Evolutionary conservation across 2,113 vertebrate genomes (phyloP).

Genomic region (Channa maculata): DNA sequence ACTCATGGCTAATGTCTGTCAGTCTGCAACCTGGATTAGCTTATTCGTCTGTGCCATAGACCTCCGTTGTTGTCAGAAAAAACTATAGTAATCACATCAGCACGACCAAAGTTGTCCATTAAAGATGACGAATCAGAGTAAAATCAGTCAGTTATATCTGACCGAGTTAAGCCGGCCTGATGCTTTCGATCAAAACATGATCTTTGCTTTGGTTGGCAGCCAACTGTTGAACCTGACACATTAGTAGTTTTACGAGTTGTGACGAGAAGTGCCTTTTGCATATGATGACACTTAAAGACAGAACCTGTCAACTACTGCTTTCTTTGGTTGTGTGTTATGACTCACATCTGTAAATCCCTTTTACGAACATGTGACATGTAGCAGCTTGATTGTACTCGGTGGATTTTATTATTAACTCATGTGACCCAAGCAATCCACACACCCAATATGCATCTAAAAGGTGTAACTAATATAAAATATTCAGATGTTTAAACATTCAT

Average conservation of each 20-base stretch:
- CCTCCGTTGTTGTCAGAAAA: too few relatives aligned
- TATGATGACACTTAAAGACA: conserved; percentile 8
- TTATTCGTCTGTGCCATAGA: too few relatives aligned
- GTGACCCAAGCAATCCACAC: conserved; percentile 1
- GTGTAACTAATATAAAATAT: neutral
- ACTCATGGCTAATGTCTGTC: too few relatives aligned
- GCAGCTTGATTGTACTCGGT: conserved; percentile 19
- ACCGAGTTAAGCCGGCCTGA: neutral
- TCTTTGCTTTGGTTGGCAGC: neutral
- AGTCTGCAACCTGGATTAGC: too few relatives aligned
- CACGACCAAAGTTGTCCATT: neutral
- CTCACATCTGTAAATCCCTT: conserved; percentile 1
- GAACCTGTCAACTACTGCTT: conserved; percentile 1
- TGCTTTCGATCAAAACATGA: too few relatives aligned
- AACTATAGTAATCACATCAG: too few relatives aligned
- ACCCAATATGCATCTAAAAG: neutral
- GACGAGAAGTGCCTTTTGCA: neutral
- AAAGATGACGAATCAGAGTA: neutral
- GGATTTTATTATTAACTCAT: neutral
- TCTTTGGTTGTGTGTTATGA: conserved; percentile 11
- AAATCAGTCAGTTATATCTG: conserved; percentile 7
- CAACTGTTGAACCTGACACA: conserved; percentile 4
- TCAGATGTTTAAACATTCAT: neutral
- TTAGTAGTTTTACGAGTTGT: conserved; percentile 9
- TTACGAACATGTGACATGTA: conserved; percentile 22